Evolutionary conservation across 2,888 invertebrate species (phyloP), one percentile per base, ranked within the genome.

Genomic region (Nomada fabriciana): DNA sequence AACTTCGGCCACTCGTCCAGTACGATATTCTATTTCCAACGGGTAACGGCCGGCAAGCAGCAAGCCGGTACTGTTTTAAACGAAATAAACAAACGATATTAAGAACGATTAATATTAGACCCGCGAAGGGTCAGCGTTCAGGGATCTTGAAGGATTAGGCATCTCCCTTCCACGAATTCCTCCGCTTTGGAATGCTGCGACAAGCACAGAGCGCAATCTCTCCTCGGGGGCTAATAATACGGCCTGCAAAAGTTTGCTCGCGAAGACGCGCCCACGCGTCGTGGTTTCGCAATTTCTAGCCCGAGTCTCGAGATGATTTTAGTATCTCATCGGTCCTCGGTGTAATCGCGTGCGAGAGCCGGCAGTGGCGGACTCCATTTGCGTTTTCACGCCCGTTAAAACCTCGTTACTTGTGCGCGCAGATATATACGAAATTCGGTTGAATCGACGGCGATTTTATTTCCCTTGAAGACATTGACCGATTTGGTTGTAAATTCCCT

Each of bases 271-370:
- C 90, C 89, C 87, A 90, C 91, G 87, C 87, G 64, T 72, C 82
- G 82, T 82, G 63, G 70, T 84, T 86, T 74, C 76, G 82, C 76
- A 55, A 64, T 72, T 80, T 85, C 80, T 82, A 84, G 82, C 84
- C 81, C 77, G 85, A 89, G 88, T 80, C 82, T 61, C 83, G 76
- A 82, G 77, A 86, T 87, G 79, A 89, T 88, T 90, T 91, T 88
- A 92, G 92, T 92, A 86, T 88, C 81, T 78, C 85, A 85, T 80
- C 88, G 89, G 85, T 85, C 84, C 84, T 87, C 89, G 83, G 75
- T 75, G 83, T 86, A 86, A 86, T 86, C 83, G 88, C 83, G 84
- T 64, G 78, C 68, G 25, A 64, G 47, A 55, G 50, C 23, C 20
- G 23, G 42, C 13, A 36, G 36, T 7, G 36, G 36, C 36, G 7